phyloP scores from a whole-genome alignment of 2,888 invertebrate species.

The Nasonovia ribisnigri region DNA sequence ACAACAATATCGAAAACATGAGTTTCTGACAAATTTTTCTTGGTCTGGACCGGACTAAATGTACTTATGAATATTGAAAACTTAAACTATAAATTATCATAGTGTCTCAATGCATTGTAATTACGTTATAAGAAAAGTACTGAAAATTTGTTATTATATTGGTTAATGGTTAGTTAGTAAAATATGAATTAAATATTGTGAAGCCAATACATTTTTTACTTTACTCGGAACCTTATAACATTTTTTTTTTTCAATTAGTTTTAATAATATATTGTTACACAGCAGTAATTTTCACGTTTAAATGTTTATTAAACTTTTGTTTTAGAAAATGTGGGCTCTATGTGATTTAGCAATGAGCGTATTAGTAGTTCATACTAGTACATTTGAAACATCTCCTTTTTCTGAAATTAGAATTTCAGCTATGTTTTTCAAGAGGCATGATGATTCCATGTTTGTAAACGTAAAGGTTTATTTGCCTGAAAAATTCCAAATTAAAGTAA shows the following conservation, averaged over 20 bases:
- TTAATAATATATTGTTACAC: no score
- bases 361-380: conserved; percentile 87
- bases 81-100: no score
- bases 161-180: no score
- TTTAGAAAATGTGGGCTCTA: conserved; percentile 94
- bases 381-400: conserved; percentile 90
- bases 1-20: no score
- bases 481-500: conserved; percentile 63
- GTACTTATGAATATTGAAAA: conserved; percentile 57
- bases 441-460: conserved; percentile 76
- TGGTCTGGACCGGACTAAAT: background rate
- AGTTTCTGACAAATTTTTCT: no score
- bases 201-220: background rate
- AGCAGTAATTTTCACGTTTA: background rate
- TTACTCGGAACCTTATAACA: background rate
- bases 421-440: conserved; percentile 88
- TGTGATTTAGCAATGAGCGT: conserved; percentile 95
- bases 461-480: conserved; percentile 83
- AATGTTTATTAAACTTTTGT: background rate
- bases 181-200: background rate
- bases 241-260: background rate
- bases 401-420: conserved; percentile 88
- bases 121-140: no score
- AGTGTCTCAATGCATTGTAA: no score
- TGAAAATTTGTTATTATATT: no score